phyloP scores from a whole-genome alignment of 2,113 vertebrate species.

The Anthoscopus minutus region DNA sequence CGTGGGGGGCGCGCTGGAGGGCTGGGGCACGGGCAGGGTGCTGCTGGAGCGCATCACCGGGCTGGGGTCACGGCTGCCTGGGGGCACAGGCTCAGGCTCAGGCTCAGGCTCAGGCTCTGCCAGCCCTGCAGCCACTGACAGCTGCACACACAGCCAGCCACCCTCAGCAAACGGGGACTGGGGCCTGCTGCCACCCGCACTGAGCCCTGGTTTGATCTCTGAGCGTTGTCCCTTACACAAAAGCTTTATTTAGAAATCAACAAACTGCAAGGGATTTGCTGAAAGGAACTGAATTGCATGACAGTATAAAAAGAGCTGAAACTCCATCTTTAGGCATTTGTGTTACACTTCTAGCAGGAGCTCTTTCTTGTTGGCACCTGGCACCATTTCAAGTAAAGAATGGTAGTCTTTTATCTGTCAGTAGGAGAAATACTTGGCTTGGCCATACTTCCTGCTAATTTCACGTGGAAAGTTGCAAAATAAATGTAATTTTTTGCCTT shows the following conservation, averaged over 20 bases:
- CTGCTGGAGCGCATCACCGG: conserved; percentile 84
- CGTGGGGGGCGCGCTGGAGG: conserved; percentile 80
- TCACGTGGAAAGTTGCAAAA: background rate
- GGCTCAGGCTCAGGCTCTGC: background rate
- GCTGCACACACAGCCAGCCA: background rate
- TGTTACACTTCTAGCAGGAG: background rate
- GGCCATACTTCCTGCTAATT: background rate
- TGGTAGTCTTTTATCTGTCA: background rate
- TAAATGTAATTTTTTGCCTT: rapidly evolving
- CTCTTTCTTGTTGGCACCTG: background rate
- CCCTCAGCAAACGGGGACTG: rapidly evolving
- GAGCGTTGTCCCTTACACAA: rapidly evolving
- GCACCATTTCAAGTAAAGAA: background rate
- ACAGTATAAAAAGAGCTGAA: background rate
- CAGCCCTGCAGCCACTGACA: background rate
- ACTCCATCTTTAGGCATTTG: background rate
- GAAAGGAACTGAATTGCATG: background rate
- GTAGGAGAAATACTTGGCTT: background rate
- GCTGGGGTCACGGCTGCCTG: conserved; percentile 81
- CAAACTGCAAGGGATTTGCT: background rate
- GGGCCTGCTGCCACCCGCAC: rapidly evolving
- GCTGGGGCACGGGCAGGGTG: conserved; percentile 80
- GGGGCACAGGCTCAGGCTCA: background rate
- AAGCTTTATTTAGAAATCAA: too few relatives aligned
- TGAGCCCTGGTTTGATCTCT: rapidly evolving